A percentile compares a stretch with the other conserved stretches of the same genome.
phyloP scores from a whole-genome alignment of 2,888 invertebrate species.

The Zygothrica quintamaculata region DNA sequence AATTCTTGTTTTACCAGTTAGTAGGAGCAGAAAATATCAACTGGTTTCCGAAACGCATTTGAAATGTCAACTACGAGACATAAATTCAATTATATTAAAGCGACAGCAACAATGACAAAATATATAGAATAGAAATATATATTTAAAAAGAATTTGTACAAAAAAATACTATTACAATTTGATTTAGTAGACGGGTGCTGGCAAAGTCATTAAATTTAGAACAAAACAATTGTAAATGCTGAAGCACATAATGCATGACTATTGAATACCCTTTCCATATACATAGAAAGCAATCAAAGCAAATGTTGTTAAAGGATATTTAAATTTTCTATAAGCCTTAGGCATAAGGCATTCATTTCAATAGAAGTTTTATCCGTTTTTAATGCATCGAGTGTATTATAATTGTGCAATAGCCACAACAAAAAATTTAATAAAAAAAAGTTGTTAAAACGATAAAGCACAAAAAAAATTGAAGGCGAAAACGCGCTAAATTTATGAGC shows the following conservation, averaged over 20 bases:
- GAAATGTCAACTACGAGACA: slow-evolving; percentile 32
- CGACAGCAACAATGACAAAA: slow-evolving; percentile 35
- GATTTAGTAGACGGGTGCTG: slow-evolving; percentile 64
- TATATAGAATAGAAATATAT: no score
- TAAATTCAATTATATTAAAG: slow-evolving; percentile 65
- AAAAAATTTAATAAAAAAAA: slow-evolving; percentile 36
- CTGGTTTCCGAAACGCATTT: slow-evolving; percentile 51
- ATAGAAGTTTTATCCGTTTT: no score
- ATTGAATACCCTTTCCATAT: no score
- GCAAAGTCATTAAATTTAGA: slow-evolving; percentile 72
- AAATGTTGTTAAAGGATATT: no score
- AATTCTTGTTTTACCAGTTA: slow-evolving; percentile 10
- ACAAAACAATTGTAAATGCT: slow-evolving; percentile 31
- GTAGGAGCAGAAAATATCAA: slow-evolving; percentile 9
- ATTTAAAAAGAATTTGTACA: no score
- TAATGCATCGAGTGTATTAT: slow-evolving; percentile 21
- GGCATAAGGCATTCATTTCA: no score
- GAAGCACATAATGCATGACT: slow-evolving; percentile 22
- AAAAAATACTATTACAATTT: slow-evolving; percentile 56
- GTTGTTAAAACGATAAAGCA: slow-evolving; percentile 13
- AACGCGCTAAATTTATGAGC: slow-evolving; percentile 77
- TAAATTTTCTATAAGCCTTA: no score
- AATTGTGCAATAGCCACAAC: slow-evolving; percentile 54
- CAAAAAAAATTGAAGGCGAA: slow-evolving; percentile 61
- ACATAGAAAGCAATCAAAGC: no score